A percentile compares a stretch with the other conserved stretches of the same genome.
phyloP scores from a whole-genome alignment of 2,888 invertebrate species.

The Acleris sparsana region DNA sequence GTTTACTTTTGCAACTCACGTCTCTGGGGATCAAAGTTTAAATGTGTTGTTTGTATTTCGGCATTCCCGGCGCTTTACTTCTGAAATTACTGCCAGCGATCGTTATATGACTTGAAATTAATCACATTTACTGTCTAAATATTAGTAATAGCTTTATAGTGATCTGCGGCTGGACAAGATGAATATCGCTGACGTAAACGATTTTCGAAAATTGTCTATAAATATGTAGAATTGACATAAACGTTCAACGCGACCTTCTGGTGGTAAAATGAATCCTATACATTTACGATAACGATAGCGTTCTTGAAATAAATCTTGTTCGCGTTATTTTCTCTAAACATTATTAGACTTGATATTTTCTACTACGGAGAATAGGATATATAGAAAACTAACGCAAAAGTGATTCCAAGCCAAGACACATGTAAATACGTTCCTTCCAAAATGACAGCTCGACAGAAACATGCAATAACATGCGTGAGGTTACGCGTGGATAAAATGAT shows the following conservation, averaged over 20 bases:
- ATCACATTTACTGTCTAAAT: too few species aligned
- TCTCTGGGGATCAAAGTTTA: slow-evolving; percentile 45
- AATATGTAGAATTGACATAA: too few species aligned
- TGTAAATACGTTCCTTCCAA: slow-evolving; percentile 53
- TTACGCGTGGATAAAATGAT: slow-evolving; percentile 59
- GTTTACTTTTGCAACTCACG: slow-evolving; percentile 40
- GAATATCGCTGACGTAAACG: too few species aligned
- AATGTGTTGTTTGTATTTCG: slow-evolving; percentile 40
- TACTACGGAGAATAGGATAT: background rate
- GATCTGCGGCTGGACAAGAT: too few species aligned
- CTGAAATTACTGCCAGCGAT: background rate
- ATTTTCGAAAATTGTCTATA: too few species aligned
- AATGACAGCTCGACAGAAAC: slow-evolving; percentile 55
- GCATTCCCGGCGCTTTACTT: slow-evolving; percentile 33
- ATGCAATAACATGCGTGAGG: slow-evolving; percentile 59
- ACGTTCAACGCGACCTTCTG: too few species aligned
- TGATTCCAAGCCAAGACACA: slow-evolving; percentile 23
- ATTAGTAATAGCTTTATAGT: too few species aligned
- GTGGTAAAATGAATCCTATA: too few species aligned
- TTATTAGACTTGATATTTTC: background rate
- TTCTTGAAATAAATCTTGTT: too few species aligned
- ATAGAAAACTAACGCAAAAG: slow-evolving; percentile 2
- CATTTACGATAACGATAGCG: too few species aligned
- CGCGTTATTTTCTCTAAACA: too few species aligned
- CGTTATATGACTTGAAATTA: too few species aligned